These are phyloP conservation scores for Sitta europaea DNA, from an alignment of 2,113 vertebrate genomes.

Conservation along the genomic window DNA sequence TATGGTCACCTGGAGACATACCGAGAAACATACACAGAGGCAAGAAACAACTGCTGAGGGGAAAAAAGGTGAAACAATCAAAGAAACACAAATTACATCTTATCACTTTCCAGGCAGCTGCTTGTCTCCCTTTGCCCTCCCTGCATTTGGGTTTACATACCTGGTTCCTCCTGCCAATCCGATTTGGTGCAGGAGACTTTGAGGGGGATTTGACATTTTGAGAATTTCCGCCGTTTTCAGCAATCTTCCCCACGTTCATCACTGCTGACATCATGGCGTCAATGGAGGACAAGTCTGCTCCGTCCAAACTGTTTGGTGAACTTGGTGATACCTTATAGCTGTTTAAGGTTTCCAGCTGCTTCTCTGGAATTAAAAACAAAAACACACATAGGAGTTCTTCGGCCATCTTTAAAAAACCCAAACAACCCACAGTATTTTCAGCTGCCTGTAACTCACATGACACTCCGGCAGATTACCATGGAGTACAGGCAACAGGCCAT, in stretches of 20 bases:
- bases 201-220: conserved; percentile 79
- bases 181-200: conserved; percentile 81
- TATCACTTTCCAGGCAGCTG: neutral
- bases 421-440: neutral
- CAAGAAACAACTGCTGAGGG: neutral
- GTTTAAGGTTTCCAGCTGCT: conserved; percentile 66
- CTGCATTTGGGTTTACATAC: conserved; percentile 48
- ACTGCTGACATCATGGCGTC: conserved; percentile 90
- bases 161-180: conserved; percentile 88
- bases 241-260: conserved; percentile 83
- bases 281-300: conserved; percentile 84
- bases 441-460: neutral
- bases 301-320: conserved; percentile 70
- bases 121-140: neutral
- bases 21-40: neutral
- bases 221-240: conserved; percentile 75
- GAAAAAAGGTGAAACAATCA: neutral
- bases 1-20: neutral
- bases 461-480: neutral
- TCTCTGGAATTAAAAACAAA: conserved; percentile 58
- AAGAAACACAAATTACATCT: neutral
- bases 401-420: neutral
- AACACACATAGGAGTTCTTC: neutral
- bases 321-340: conserved; percentile 59
- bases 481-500: neutral